phyloP scores from a whole-genome alignment of 1,140 invertebrate genomes.

The Leptestheria dahalacensis region DNA sequence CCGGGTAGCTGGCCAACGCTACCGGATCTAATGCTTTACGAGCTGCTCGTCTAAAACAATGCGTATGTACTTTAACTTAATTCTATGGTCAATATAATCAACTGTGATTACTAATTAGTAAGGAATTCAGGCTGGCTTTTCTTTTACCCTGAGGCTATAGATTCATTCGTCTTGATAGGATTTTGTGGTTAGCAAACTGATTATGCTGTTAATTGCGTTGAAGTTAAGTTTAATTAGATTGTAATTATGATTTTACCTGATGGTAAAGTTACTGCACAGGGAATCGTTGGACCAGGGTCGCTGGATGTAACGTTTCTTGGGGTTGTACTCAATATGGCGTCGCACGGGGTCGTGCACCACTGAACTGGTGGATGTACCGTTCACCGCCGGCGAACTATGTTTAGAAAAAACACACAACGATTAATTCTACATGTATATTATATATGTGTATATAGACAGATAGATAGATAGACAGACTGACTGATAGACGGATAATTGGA shows the following conservation, averaged over 20 bases:
- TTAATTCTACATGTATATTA: too few species aligned
- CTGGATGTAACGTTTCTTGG: slow-evolving; percentile 2
- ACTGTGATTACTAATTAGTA: background rate
- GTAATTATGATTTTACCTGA: slow-evolving; percentile 4
- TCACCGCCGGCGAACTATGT: too few species aligned
- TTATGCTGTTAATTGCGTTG: background rate
- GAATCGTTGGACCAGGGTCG: slow-evolving; percentile 7
- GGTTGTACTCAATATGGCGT: background rate
- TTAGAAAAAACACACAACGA: too few species aligned
- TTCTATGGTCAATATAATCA: background rate
- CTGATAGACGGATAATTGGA: too few species aligned
- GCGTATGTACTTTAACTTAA: background rate
- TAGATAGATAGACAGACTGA: too few species aligned
- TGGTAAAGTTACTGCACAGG: slow-evolving; percentile 3
- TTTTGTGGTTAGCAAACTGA: background rate
- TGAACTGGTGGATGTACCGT: background rate
- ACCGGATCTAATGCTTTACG: slow-evolving; percentile 17
- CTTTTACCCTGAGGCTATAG: too few species aligned
- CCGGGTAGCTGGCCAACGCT: slow-evolving; percentile 26
- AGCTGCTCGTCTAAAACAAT: slow-evolving; percentile 7
- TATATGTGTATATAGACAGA: too few species aligned
- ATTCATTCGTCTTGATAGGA: too few species aligned
- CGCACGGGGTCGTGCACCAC: background rate
- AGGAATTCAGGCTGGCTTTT: background rate
- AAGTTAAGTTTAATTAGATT: background rate